Evolutionary conservation across 1,140 invertebrate genomes (phyloP).

Genomic region (Ceratosolen fusciceps): DNA sequence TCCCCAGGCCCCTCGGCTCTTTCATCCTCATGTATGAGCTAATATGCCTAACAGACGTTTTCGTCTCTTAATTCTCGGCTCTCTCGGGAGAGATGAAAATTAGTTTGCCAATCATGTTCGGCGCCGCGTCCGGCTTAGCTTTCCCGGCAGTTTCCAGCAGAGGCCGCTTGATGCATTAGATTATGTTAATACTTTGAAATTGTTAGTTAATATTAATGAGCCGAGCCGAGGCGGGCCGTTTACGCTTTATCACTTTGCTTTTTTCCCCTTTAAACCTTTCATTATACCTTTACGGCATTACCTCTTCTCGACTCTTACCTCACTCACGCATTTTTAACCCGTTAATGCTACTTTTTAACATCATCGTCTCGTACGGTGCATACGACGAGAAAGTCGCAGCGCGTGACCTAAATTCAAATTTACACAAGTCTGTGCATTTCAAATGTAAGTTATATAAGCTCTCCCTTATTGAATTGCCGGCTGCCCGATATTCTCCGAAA

Average conservation of each 20-base stretch:
- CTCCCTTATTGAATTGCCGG: neutral
- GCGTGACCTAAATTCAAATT: neutral
- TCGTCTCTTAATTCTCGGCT: slow-evolving; percentile 16
- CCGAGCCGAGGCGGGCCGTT: neutral
- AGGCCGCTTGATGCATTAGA: neutral
- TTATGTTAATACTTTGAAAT: slow-evolving; percentile 7
- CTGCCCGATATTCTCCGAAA: neutral
- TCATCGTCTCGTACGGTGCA: neutral
- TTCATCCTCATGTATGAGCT: neutral
- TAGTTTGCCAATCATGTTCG: neutral
- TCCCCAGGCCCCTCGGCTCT: neutral
- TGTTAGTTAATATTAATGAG: slow-evolving; percentile 15
- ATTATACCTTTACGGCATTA: neutral
- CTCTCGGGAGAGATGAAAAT: neutral
- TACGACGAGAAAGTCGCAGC: too few species aligned
- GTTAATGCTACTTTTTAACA: neutral
- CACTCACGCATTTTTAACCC: neutral
- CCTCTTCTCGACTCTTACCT: neutral
- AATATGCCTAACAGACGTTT: slow-evolving; percentile 2
- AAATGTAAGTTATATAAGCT: neutral
- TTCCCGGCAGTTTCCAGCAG: neutral
- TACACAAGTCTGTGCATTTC: neutral
- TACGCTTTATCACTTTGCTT: neutral
- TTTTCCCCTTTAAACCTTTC: neutral
- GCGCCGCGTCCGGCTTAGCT: neutral